Conservation (phyloP, 2,797 vertebrate genomes). For the Pipistrellus pipistrellus region DNA sequence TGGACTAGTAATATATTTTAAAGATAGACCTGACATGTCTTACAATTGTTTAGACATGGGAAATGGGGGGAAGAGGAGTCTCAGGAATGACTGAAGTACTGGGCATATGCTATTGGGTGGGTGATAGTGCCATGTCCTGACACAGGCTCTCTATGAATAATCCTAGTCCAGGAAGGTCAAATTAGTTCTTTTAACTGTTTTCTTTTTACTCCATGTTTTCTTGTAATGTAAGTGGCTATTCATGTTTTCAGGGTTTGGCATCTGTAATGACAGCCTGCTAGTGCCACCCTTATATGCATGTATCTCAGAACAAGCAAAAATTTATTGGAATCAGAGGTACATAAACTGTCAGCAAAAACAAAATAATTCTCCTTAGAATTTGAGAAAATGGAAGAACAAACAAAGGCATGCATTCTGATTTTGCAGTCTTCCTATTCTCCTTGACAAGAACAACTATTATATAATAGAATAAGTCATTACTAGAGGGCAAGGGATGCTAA, state of each 20-base stretch:
- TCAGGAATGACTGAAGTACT: not conserved
- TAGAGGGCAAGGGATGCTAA: not conserved
- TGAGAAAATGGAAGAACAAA: slow-evolving; percentile 26
- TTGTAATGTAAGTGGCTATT: not conserved
- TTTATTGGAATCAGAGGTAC: not conserved
- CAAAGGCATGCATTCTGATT: slow-evolving; percentile 48
- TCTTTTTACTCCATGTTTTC: slow-evolving; percentile 1
- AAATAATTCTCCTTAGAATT: slow-evolving; percentile 37
- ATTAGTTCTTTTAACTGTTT: not conserved
- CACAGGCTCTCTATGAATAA: not conserved
- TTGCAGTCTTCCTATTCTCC: not conserved
- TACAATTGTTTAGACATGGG: not conserved
- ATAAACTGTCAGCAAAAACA: slow-evolving; percentile 51
- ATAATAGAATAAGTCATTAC: not conserved
- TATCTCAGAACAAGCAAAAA: slow-evolving; percentile 58
- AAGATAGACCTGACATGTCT: slow-evolving; percentile 22
- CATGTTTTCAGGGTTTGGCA: not conserved
- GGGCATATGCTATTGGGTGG: not conserved
- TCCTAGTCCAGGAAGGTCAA: not conserved
- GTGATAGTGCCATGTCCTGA: not conserved
- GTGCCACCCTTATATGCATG: not conserved
- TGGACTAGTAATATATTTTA: not conserved
- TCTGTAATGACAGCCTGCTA: not conserved
- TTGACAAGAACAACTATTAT: not conserved
- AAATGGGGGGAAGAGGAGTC: not conserved